These are phyloP conservation scores for Nomada fabriciana DNA, from an alignment of 2,888 invertebrate species.

Conservation along the genomic window DNA sequence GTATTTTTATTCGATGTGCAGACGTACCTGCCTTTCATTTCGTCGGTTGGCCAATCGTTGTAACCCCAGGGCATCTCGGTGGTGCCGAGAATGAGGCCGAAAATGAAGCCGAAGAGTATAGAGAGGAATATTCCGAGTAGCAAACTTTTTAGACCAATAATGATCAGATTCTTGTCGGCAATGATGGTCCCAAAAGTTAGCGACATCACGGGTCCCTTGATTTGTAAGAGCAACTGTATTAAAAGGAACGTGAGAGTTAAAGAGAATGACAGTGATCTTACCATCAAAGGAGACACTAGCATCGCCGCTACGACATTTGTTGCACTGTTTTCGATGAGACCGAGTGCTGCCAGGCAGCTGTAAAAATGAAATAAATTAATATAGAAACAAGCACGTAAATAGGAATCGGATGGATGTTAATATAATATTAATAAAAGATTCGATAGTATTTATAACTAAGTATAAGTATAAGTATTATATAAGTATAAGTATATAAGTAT, in stretches of 20 bases:
- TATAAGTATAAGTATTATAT: too few relatives aligned
- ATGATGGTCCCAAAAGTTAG: constrained; percentile 93
- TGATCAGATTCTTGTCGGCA: constrained; percentile 89
- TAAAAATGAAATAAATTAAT: not conserved
- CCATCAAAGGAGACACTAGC: constrained; percentile 91
- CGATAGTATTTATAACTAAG: too few relatives aligned
- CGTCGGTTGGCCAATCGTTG: constrained; percentile 91
- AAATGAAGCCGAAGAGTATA: constrained; percentile 91
- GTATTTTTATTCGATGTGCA: not conserved
- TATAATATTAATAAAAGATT: too few relatives aligned
- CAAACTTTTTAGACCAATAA: constrained; percentile 89
- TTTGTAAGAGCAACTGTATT: not conserved
- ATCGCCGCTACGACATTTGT: constrained; percentile 92
- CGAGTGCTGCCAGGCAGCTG: constrained; percentile 93
- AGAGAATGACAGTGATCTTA: constrained; percentile 48
- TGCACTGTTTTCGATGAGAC: constrained; percentile 92
- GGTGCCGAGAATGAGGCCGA: constrained; percentile 90
- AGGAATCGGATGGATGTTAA: not conserved
- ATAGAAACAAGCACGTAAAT: not conserved
- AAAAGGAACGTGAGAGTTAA: constrained; percentile 5
- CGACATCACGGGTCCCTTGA: constrained; percentile 92
- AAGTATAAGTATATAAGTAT: too few relatives aligned
- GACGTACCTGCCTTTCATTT: constrained; percentile 91
- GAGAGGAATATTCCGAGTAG: constrained; percentile 90
- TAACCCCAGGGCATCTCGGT: constrained; percentile 92